These are phyloP conservation scores for Lasioglossum morio DNA, from an alignment of 2,888 invertebrate genomes.

Conservation along the genomic window DNA sequence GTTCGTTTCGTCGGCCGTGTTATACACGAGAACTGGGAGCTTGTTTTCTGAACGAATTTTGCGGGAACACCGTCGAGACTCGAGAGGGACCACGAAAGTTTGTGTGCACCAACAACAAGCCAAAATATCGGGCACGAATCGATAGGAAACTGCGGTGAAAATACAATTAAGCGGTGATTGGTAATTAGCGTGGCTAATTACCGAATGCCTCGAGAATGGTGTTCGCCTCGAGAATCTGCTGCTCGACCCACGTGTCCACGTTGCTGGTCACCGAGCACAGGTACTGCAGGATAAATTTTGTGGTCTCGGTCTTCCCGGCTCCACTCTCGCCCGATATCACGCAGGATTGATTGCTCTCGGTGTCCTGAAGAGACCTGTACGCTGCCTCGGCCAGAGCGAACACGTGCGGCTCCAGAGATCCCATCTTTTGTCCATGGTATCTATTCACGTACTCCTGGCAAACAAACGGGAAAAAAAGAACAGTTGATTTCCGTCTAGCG, in stretches of 20 bases:
- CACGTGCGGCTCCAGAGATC: conserved; percentile 93
- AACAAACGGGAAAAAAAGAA: conserved; percentile 8
- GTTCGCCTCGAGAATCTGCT: conserved; percentile 97
- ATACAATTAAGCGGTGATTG: conserved; percentile 27
- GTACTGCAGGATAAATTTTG: conserved; percentile 96
- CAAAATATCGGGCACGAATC: not conserved
- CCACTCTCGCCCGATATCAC: conserved; percentile 97
- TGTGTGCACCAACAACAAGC: not conserved
- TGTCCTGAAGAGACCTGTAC: conserved; percentile 90
- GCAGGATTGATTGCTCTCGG: conserved; percentile 90
- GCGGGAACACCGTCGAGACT: not conserved
- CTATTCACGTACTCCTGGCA: conserved; percentile 91
- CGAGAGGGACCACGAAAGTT: not conserved
- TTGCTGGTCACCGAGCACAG: conserved; percentile 94
- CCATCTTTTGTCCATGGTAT: conserved; percentile 93
- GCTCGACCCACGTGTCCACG: conserved; percentile 96
- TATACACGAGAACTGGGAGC: not conserved
- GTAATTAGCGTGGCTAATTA: conserved; percentile 83
- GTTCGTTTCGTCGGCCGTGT: not conserved
- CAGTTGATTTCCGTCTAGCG: not conserved
- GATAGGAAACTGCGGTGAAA: conserved; percentile 9
- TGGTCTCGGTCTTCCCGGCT: conserved; percentile 97
- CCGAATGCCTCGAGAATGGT: conserved; percentile 97
- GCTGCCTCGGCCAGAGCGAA: conserved; percentile 96
- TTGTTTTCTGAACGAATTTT: not conserved